Conservation (phyloP, 1,140 invertebrate genomes). For the Habropoda laboriosa region DNA sequence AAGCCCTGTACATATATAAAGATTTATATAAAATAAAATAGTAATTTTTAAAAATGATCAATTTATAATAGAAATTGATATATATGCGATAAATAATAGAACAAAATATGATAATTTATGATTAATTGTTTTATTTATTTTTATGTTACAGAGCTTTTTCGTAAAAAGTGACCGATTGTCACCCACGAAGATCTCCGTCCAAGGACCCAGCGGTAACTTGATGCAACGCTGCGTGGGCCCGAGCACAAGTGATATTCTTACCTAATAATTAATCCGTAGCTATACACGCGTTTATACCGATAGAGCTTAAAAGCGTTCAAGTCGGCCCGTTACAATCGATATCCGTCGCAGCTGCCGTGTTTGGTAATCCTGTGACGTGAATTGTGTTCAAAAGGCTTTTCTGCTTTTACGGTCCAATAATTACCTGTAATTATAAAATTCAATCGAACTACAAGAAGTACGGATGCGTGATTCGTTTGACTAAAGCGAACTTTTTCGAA, state of each 20-base stretch:
- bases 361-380: constrained; percentile 36
- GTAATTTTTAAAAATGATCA: background rate
- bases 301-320: constrained; percentile 41
- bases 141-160: constrained; percentile 57
- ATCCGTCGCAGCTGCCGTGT: constrained; percentile 24
- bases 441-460: background rate
- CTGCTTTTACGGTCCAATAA: constrained; percentile 18
- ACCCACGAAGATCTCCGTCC: constrained; percentile 73
- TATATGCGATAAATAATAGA: no score
- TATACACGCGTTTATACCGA: constrained; percentile 18
- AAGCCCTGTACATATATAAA: background rate
- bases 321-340: constrained; percentile 22
- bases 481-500: background rate
- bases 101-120: no score
- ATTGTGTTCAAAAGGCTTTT: constrained; percentile 55
- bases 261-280: constrained; percentile 49
- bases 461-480: background rate
- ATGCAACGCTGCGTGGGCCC: constrained; percentile 58
- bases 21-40: background rate
- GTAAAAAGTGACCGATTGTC: constrained; percentile 51
- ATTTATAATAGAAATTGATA: no score
- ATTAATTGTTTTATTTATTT: background rate
- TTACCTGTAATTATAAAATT: constrained; percentile 4
- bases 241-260: constrained; percentile 67
- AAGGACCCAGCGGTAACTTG: constrained; percentile 66